Evolutionary conservation across 2,797 vertebrate species (phyloP).

Genomic region (Phataginus tetradactyla): DNA sequence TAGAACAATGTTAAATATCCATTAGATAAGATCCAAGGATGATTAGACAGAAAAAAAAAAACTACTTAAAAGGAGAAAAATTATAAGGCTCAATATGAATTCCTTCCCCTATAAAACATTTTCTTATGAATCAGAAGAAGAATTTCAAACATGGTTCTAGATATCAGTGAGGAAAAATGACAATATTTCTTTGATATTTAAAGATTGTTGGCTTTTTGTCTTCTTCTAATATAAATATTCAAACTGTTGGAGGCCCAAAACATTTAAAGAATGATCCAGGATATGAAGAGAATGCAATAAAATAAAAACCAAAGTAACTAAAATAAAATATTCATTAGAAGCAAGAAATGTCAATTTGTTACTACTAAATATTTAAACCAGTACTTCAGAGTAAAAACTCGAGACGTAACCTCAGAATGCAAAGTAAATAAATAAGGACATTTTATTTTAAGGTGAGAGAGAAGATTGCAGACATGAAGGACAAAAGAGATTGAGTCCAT

Average conservation of each 20-base stretch:
- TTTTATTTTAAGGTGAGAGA: not conserved
- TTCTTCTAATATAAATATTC: too few relatives aligned
- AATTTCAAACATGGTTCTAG: not conserved
- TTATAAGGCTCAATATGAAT: not conserved
- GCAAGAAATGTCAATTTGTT: conserved; percentile 23
- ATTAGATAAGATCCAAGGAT: not conserved
- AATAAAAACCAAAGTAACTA: conserved; percentile 30
- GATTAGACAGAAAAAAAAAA: not conserved
- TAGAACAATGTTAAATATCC: not conserved
- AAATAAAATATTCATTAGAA: conserved; percentile 64
- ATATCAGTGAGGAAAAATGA: not conserved
- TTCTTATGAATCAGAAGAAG: conserved; percentile 32
- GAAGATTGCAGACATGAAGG: not conserved
- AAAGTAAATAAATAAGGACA: not conserved
- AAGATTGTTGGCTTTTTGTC: too few relatives aligned
- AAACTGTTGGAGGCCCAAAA: too few relatives aligned
- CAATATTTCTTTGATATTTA: conserved; percentile 10
- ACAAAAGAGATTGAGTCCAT: not conserved
- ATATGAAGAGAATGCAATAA: not conserved
- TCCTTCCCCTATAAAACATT: not conserved
- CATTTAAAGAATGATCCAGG: not conserved
- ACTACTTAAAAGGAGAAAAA: not conserved
- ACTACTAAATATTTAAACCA: conserved; percentile 48
- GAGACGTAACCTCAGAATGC: not conserved
- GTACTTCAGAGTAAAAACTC: conserved; percentile 37